Percentiles rank a stretch among this genome's conserved stretches.
Conservation (phyloP, 2,113 vertebrate genomes). For the Calidris pygmaea region DNA sequence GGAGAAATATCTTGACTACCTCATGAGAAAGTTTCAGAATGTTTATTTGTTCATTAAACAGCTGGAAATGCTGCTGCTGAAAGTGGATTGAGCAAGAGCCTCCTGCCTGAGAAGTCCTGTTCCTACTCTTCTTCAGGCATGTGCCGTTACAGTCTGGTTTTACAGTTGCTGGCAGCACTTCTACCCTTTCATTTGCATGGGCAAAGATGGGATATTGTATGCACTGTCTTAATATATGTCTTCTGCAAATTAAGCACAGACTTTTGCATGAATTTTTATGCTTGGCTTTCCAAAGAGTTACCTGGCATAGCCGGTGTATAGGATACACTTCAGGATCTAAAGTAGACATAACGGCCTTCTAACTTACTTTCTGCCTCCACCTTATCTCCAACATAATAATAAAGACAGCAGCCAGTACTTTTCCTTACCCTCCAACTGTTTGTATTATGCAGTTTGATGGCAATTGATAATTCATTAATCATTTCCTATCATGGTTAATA, state of each 20-base stretch:
- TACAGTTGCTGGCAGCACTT: not conserved
- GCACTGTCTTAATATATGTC: not conserved
- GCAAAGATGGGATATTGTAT: not conserved
- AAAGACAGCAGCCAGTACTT: constrained; percentile 23
- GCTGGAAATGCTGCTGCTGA: not conserved
- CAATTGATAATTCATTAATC: constrained; percentile 57
- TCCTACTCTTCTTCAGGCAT: not conserved
- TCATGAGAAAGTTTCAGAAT: not conserved
- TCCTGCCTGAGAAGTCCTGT: not conserved
- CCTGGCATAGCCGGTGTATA: fast-evolving
- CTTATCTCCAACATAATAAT: not conserved
- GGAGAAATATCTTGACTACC: not conserved
- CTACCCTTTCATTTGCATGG: not conserved
- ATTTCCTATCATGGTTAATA: constrained; percentile 65
- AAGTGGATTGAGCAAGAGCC: not conserved
- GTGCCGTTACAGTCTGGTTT: not conserved
- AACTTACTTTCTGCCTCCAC: not conserved
- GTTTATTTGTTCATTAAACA: not conserved
- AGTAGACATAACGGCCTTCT: not conserved
- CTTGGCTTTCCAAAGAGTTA: not conserved
- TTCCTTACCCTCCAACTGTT: not conserved
- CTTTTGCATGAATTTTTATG: not conserved
- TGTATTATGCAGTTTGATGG: constrained; percentile 36
- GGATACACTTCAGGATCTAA: not conserved
- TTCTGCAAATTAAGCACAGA: not conserved